Percentiles rank a stretch among this genome's conserved stretches.
Evolutionary conservation across 2,888 invertebrate genomes (phyloP).

Genomic region (Trissolcus japonicus): DNA sequence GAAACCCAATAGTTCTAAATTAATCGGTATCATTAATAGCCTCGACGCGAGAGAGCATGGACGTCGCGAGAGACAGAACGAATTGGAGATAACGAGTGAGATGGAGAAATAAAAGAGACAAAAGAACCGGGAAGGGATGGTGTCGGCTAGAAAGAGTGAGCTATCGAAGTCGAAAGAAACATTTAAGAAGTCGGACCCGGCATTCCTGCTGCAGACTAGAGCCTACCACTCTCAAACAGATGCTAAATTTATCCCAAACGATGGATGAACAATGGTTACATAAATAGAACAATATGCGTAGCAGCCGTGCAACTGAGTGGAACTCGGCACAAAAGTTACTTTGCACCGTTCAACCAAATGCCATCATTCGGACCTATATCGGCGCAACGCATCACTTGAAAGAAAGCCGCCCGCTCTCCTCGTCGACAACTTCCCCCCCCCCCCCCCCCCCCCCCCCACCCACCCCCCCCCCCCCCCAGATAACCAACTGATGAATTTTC

Average conservation of each 20-base stretch:
- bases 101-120: slow-evolving; percentile 37
- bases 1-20: slow-evolving; percentile 77
- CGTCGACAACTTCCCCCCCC: too few relatives aligned
- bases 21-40: slow-evolving; percentile 75
- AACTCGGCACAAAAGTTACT: slow-evolving; percentile 69
- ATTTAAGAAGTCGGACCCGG: slow-evolving; percentile 74
- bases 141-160: slow-evolving; percentile 57
- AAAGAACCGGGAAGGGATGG: slow-evolving; percentile 47
- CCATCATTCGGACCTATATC: slow-evolving; percentile 52
- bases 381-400: slow-evolving; percentile 19
- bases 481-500: too few relatives aligned
- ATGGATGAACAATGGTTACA: slow-evolving; percentile 76
- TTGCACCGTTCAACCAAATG: slow-evolving; percentile 59
- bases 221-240: slow-evolving; percentile 33
- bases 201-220: slow-evolving; percentile 66
- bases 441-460: too few relatives aligned
- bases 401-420: too few relatives aligned
- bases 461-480: too few relatives aligned
- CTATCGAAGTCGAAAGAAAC: slow-evolving; percentile 62
- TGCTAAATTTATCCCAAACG: slow-evolving; percentile 74
- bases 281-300: slow-evolving; percentile 76
- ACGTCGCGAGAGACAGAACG: slow-evolving; percentile 34
- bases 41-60: slow-evolving; percentile 41
- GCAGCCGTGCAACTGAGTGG: slow-evolving; percentile 66
- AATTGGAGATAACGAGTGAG: slow-evolving; percentile 52